Percentiles rank a stretch among this genome's conserved stretches.
Conservation (phyloP, 2,797 vertebrate species). For the Anabacerthia variegaticeps region DNA sequence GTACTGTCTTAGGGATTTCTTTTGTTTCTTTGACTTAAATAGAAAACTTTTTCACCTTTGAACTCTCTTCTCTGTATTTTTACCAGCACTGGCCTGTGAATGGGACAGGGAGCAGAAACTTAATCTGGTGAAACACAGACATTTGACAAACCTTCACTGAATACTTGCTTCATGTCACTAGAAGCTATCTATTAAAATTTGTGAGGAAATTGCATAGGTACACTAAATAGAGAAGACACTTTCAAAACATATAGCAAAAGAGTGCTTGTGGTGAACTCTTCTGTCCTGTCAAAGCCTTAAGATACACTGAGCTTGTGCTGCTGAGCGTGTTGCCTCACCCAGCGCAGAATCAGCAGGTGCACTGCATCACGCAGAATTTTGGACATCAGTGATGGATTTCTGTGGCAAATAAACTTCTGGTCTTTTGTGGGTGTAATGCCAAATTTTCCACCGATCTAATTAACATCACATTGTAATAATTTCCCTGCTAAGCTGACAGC, state of each 20-base stretch:
- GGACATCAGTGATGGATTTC: background rate
- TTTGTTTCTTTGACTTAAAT: background rate
- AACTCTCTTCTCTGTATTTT: background rate
- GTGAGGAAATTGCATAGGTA: background rate
- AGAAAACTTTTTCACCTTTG: background rate
- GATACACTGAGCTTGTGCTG: rapidly evolving
- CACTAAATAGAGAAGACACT: background rate
- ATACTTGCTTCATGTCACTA: background rate
- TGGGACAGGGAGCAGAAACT: background rate
- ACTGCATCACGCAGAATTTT: rapidly evolving
- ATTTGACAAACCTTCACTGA: background rate
- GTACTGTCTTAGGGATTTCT: background rate
- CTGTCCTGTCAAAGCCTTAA: background rate
- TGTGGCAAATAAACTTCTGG: background rate
- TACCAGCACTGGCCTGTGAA: background rate
- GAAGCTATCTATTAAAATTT: background rate
- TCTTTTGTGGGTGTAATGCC: background rate
- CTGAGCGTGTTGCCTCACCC: background rate
- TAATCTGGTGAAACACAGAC: background rate
- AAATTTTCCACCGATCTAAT: background rate
- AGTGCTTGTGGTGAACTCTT: background rate
- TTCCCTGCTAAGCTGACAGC: background rate
- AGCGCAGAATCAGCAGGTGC: background rate
- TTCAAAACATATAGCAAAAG: background rate
- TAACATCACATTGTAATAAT: background rate